These are phyloP conservation scores for Habropoda laboriosa DNA, from an alignment of 1,140 invertebrate genomes.

Conservation along the genomic window DNA sequence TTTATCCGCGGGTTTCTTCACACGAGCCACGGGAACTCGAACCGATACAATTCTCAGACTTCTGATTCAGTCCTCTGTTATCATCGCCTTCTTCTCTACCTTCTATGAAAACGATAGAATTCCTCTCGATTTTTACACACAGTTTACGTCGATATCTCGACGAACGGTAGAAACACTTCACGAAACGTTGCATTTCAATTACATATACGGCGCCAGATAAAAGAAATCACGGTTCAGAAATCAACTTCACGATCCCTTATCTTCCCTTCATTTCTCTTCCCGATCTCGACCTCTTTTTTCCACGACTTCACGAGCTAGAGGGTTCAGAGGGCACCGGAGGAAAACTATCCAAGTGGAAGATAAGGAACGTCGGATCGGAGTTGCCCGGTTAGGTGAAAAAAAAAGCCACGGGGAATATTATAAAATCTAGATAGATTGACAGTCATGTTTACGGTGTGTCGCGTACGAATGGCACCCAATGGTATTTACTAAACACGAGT, in stretches of 20 bases:
- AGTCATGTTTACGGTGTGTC: conserved; percentile 13
- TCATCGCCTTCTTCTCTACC: no score
- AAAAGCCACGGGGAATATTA: background rate
- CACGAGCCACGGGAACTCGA: conserved; percentile 10
- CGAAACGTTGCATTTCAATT: conserved; percentile 52
- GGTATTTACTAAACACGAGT: conserved; percentile 67
- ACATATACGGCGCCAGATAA: conserved; percentile 45
- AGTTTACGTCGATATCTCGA: conserved; percentile 28
- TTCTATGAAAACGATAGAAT: no score
- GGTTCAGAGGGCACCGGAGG: conserved; percentile 1
- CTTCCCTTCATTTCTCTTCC: conserved; percentile 19
- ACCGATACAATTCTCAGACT: background rate
- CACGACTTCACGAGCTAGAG: background rate
- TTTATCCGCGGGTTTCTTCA: conserved; percentile 34
- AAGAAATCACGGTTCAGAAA: conserved; percentile 33
- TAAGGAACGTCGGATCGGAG: background rate
- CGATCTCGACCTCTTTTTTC: background rate
- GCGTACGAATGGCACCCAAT: conserved; percentile 32
- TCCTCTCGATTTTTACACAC: no score
- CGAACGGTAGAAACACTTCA: conserved; percentile 9
- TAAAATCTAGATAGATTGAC: background rate
- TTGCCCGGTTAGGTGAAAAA: background rate
- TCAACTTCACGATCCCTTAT: conserved; percentile 54
- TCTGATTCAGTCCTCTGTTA: no score
- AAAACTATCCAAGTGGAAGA: background rate